A percentile compares a stretch with the other conserved stretches of the same genome.
These are phyloP conservation scores for Merodon equestris DNA, from an alignment of 2,888 invertebrate genomes.

Conservation along the genomic window DNA sequence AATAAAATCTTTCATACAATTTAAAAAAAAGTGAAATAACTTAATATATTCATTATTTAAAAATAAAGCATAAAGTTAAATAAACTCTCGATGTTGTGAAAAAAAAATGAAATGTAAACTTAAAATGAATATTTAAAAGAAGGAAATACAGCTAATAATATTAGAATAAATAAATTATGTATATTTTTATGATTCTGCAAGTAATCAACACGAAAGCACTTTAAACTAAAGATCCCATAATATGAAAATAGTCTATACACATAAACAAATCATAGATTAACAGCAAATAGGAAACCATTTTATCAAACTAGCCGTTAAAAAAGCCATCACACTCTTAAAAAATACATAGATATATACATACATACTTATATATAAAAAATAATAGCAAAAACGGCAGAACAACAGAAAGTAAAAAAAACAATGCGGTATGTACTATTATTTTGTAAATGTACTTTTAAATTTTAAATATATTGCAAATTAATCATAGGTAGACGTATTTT, in stretches of 20 bases:
- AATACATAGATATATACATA: conserved; percentile 12
- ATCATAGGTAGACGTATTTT: conserved; percentile 71
- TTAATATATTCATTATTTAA: conserved; percentile 31
- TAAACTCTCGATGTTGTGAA: conserved; percentile 79
- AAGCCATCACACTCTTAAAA: conserved; percentile 46
- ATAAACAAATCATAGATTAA: conserved; percentile 31
- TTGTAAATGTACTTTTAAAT: conserved; percentile 65
- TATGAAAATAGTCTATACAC: conserved; percentile 22
- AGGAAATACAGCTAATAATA: conserved; percentile 51
- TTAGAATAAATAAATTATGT: conserved; percentile 51
- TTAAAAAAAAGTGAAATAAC: conserved; percentile 22
- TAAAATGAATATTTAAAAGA: not conserved
- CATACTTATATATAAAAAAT: conserved; percentile 23
- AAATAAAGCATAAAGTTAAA: conserved; percentile 72
- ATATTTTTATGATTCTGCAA: conserved; percentile 67
- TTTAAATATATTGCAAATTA: conserved; percentile 42
- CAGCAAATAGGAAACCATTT: conserved; percentile 34
- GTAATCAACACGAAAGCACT: conserved; percentile 67
- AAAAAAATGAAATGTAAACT: conserved; percentile 29
- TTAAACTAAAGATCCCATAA: conserved; percentile 29
- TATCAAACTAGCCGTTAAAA: conserved; percentile 38
- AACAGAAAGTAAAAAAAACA: conserved; percentile 44
- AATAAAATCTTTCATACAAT: conserved; percentile 68
- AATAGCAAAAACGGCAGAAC: too few species aligned
- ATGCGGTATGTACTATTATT: conserved; percentile 60